Evolutionary conservation across 2,797 vertebrate species (phyloP), one percentile per base, ranked within the genome.

Genomic region (Toxotes lorentzi): DNA sequence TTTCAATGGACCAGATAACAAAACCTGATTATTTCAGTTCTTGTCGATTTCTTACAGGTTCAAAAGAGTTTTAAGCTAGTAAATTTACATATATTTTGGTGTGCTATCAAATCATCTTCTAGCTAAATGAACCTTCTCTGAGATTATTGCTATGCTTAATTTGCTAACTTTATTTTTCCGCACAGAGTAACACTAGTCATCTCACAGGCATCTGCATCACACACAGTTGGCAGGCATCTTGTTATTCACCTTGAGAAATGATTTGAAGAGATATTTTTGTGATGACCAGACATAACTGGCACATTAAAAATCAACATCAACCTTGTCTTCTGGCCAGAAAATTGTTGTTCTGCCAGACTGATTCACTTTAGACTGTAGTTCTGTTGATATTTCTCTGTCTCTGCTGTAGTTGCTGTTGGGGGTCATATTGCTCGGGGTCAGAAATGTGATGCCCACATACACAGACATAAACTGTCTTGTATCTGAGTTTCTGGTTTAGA

Each of bases 31-130:
- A 30, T 41, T 40, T 51, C 2, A 24, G 27, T 27, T 27, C 35
- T 5, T 60, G 23, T 59, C n/a, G 35, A 21, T 48, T n/a, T 38
- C 21, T 45, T 21, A 35, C 9, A 30, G n/a, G 24, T 41, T 48
- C 19, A 2, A 30, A 23, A 7, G 27, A 19, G 3, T 13, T 57
- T 30, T 56, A 30, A 47, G 17, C 16, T 34, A 14, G 21, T 43
- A 67, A 67, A 56, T 38, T 23, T 23, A 23, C 34, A 69, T 30
- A 27, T 54, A 56, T 50, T 73, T 79, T 57, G 24, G 24, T 43
- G 35, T 38, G 13, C 7, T 47, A 4, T 62, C 19, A 50, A 41
- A 19, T 21, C 9, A 35, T 53, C n/a, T 24, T 14, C 23, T 12
- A 23, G 50, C 23, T 24, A 13, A 24, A 24, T 24, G 2, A 14